These are phyloP conservation scores for Acrobasis consociella DNA, from an alignment of 2,888 invertebrate species.

Conservation along the genomic window DNA sequence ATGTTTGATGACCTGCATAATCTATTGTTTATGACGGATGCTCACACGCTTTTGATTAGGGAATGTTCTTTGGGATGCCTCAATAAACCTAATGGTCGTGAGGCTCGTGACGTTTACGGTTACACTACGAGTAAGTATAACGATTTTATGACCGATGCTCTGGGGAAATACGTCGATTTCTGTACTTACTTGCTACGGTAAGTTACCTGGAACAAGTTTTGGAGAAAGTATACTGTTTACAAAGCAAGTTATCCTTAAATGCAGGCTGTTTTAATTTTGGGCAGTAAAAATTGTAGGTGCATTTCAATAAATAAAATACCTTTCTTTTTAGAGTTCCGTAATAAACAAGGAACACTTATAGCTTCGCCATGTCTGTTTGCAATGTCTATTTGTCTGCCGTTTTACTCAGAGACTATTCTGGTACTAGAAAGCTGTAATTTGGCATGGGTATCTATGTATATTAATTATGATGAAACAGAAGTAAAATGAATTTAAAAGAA, in stretches of 20 bases:
- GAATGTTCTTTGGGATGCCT: slow-evolving; percentile 7
- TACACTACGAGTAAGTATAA: background rate
- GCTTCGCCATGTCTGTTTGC: no score
- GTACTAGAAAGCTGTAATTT: no score
- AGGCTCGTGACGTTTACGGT: background rate
- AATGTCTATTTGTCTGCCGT: no score
- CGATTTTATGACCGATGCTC: background rate
- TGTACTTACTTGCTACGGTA: background rate
- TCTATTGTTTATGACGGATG: slow-evolving; percentile 17
- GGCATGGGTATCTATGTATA: no score
- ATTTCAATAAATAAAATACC: no score
- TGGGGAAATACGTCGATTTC: slow-evolving; percentile 20
- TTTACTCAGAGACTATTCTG: no score
- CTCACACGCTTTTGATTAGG: slow-evolving; percentile 1
- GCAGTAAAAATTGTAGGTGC: no score
- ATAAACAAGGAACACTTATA: no score
- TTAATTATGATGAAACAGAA: no score
- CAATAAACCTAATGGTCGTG: slow-evolving; percentile 19
- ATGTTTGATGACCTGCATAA: background rate
- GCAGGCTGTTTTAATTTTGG: no score
- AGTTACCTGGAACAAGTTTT: slow-evolving; percentile 2
- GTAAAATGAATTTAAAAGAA: no score
- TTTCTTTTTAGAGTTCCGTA: no score
- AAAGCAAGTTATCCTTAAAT: background rate
- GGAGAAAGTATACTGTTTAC: slow-evolving; percentile 4